phyloP scores from a whole-genome alignment of 2,888 invertebrate genomes.

The Hypsopygia costalis region DNA sequence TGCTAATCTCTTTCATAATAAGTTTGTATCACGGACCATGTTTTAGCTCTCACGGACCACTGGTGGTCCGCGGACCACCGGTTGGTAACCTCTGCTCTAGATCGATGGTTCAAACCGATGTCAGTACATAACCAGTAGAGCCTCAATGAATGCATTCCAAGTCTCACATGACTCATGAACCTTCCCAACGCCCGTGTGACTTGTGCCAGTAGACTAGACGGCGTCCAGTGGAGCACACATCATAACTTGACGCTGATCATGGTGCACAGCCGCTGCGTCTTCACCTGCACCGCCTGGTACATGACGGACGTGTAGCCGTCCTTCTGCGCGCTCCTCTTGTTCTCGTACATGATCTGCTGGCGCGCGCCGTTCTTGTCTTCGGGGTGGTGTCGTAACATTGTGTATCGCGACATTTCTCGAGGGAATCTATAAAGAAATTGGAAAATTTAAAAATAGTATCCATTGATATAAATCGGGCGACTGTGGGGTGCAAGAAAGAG shows the following conservation, averaged over 20 bases:
- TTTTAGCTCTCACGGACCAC: too few relatives aligned
- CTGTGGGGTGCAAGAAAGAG: too few relatives aligned
- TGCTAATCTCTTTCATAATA: too few relatives aligned
- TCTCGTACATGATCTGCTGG: conserved; percentile 35
- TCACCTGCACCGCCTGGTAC: conserved; percentile 25
- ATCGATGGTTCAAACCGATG: too few relatives aligned
- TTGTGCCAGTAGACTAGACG: neutral
- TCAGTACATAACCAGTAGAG: too few relatives aligned
- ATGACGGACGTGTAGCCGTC: conserved; percentile 43
- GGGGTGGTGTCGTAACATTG: conserved; percentile 58
- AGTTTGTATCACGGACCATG: too few relatives aligned
- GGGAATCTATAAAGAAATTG: conserved; percentile 41
- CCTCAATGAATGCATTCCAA: too few relatives aligned
- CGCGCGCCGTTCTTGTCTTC: conserved; percentile 42
- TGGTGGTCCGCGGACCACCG: too few relatives aligned
- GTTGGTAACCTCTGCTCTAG: too few relatives aligned
- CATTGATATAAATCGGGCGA: too few relatives aligned
- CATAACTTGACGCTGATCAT: conserved; percentile 42
- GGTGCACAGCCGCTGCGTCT: conserved; percentile 49
- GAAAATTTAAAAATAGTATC: neutral
- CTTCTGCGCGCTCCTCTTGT: conserved; percentile 16
- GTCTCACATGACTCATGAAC: too few relatives aligned
- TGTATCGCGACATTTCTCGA: conserved; percentile 55
- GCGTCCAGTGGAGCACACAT: neutral
- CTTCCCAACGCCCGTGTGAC: too few relatives aligned